These are phyloP conservation scores for Sabellastarte sp. DNA, from an alignment of 2,888 invertebrate genomes.

Conservation along the genomic window DNA sequence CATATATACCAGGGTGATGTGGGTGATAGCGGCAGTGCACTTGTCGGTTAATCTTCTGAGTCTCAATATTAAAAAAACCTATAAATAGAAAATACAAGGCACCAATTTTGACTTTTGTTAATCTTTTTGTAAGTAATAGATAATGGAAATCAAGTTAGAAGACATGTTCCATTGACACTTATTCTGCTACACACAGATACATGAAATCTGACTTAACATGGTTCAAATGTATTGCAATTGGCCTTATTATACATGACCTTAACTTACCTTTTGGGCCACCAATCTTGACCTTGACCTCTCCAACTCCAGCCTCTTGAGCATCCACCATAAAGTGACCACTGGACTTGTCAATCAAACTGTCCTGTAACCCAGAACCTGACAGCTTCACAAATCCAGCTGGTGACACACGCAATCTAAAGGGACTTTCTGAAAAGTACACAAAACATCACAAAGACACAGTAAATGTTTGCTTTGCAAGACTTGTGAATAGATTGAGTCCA, in stretches of 20 bases:
- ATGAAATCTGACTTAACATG: background rate
- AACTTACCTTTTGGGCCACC: background rate
- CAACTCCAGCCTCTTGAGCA: background rate
- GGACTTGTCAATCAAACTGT: background rate
- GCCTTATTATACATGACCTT: background rate
- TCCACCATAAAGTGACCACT: background rate
- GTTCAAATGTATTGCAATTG: background rate
- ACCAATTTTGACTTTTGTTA: background rate
- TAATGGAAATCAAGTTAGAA: too few species aligned
- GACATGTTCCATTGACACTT: too few species aligned
- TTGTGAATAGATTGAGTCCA: too few species aligned
- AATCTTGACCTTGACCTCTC: conserved; percentile 1
- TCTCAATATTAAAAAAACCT: background rate
- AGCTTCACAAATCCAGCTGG: background rate
- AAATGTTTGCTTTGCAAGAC: too few species aligned
- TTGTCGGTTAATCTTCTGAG: background rate
- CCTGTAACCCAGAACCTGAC: background rate
- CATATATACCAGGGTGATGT: background rate
- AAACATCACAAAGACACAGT: too few species aligned
- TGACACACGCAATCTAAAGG: conserved; percentile 1
- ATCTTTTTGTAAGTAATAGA: too few species aligned
- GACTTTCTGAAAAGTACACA: background rate
- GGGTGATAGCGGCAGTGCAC: background rate
- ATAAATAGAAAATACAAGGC: background rate
- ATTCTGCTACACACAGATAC: background rate